Evolutionary conservation across 2,888 invertebrate species (phyloP), one percentile per base, ranked within the genome.

Genomic region (Girardia tigrina): DNA sequence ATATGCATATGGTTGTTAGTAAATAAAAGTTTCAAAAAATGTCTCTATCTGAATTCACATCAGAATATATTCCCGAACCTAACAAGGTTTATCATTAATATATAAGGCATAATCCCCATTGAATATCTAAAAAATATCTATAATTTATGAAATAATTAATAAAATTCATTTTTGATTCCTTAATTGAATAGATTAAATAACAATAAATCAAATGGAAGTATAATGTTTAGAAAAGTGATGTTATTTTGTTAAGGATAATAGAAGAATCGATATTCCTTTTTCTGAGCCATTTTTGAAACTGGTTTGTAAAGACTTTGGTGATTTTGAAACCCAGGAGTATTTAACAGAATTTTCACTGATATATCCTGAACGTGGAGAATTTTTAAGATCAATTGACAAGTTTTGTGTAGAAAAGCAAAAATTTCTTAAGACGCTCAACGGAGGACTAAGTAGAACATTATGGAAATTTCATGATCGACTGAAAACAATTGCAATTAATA

Each of bases 181-280:
- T n/a, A n/a, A n/a, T n/a, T n/a, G n/a, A n/a, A n/a, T n/a, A n/a
- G n/a, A n/a, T n/a, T n/a, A n/a, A n/a, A n/a, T n/a, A n/a, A n/a
- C n/a, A n/a, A n/a, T n/a, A n/a, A n/a, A n/a, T n/a, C n/a, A n/a
- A n/a, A n/a, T n/a, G n/a, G n/a, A n/a, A n/a, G n/a, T n/a, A n/a
- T n/a, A n/a, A n/a, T n/a, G n/a, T n/a, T n/a, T n/a, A n/a, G n/a
- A n/a, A n/a, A n/a, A n/a, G n/a, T n/a, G n/a, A n/a, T n/a, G n/a
- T n/a, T n/a, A n/a, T n/a, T n/a, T n/a, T n/a, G n/a, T n/a, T 12
- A 36, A 84, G 79, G 98, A 98, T 85, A 92, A 90, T 82, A 89
- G 97, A 76, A 88, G 98, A 72, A 94, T 98, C 16, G 97, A 98
- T 86, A 87, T 98, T 81, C 98, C 97, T 6, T 85, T 98, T 73